Conservation (phyloP, 1,140 invertebrate species). For the Atta texana region DNA sequence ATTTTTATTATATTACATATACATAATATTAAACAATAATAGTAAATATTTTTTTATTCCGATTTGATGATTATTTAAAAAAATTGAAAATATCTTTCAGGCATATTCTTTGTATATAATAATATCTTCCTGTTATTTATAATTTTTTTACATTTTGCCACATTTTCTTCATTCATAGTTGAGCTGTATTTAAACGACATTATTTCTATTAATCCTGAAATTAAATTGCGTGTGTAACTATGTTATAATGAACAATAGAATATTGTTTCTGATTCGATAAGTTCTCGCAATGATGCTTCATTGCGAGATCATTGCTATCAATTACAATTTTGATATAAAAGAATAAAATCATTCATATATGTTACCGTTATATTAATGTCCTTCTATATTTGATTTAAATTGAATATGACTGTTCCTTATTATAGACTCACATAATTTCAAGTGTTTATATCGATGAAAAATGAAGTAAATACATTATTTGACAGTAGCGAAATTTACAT, state of each 20-base stretch:
- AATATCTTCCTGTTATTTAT: slow-evolving; percentile 78
- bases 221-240: neutral
- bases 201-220: neutral
- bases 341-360: neutral
- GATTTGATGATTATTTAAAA: slow-evolving; percentile 52
- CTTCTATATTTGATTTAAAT: slow-evolving; percentile 13
- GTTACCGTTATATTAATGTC: neutral
- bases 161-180: neutral
- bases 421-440: neutral
- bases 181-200: slow-evolving; percentile 23
- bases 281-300: neutral
- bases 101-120: slow-evolving; percentile 70
- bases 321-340: slow-evolving; percentile 8
- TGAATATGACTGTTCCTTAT: neutral
- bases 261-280: slow-evolving; percentile 7
- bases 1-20: slow-evolving; percentile 74
- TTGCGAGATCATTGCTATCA: neutral
- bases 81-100: slow-evolving; percentile 75
- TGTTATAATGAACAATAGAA: neutral
- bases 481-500: slow-evolving; percentile 26
- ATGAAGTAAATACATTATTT: slow-evolving; percentile 42
- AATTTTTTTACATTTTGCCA: slow-evolving; percentile 77
- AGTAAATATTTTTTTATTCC: slow-evolving; percentile 39
- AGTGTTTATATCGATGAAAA: slow-evolving; percentile 35
- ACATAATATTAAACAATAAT: slow-evolving; percentile 64